Evolutionary conservation across 2,888 invertebrate genomes (phyloP).

Genomic region (Formica aserva): DNA sequence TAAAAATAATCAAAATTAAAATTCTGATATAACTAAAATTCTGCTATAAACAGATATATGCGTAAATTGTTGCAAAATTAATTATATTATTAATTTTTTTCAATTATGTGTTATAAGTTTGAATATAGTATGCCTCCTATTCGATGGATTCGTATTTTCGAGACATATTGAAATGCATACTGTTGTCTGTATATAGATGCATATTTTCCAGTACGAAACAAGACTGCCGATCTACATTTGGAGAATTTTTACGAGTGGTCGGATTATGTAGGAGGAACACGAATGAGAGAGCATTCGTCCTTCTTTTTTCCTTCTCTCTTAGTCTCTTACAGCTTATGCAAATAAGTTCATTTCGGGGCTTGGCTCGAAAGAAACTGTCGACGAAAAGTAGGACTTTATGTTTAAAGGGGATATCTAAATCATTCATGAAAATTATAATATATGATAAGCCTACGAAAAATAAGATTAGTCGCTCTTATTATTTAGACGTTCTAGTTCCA

Average conservation of each 20-base stretch:
- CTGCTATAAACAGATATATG: not conserved
- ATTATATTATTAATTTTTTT: not conserved
- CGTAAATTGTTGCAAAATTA: slow-evolving; percentile 14
- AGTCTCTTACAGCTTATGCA: slow-evolving; percentile 12
- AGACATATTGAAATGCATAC: not conserved
- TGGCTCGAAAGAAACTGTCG: not conserved
- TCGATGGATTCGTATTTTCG: not conserved
- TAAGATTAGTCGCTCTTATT: not conserved
- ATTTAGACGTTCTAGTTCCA: not conserved
- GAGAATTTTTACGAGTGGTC: slow-evolving; percentile 21
- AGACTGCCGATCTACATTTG: slow-evolving; percentile 10
- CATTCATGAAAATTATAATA: slow-evolving; percentile 4
- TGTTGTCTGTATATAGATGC: not conserved
- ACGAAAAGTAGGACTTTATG: slow-evolving; percentile 19
- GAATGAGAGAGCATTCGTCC: not conserved
- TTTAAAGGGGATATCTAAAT: slow-evolving; percentile 23
- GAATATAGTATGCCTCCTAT: not conserved
- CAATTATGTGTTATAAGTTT: not conserved
- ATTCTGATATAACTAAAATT: not conserved
- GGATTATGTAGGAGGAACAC: slow-evolving; percentile 23
- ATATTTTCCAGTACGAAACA: slow-evolving; percentile 12
- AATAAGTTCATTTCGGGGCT: slow-evolving; percentile 1
- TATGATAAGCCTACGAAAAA: not conserved
- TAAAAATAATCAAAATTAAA: not conserved
- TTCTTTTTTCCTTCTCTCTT: not conserved